These are phyloP conservation scores for Mola mola DNA, from an alignment of 2,113 vertebrate genomes.

Conservation along the genomic window DNA sequence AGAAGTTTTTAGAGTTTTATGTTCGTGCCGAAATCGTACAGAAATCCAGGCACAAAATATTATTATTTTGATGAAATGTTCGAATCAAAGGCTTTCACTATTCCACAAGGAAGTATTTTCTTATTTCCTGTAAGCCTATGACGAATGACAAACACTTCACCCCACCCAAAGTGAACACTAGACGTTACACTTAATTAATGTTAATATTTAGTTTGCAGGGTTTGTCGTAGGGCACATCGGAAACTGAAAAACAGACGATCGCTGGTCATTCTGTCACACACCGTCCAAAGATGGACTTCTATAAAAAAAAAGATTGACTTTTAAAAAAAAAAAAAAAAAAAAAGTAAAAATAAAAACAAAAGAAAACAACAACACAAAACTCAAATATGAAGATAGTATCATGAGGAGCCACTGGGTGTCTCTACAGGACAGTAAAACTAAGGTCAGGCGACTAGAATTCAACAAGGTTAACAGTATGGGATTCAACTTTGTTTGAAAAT, in stretches of 20 bases:
- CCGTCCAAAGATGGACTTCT: too few relatives aligned
- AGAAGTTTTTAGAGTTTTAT: not conserved
- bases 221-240: not conserved
- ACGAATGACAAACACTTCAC: slow-evolving; percentile 1
- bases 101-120: slow-evolving; percentile 9
- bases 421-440: slow-evolving; percentile 21
- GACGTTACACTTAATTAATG: not conserved
- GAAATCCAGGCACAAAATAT: not conserved
- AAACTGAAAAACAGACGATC: not conserved
- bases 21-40: not conserved
- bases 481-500: too few relatives aligned
- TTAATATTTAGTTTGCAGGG: slow-evolving; percentile 7
- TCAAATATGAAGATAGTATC: not conserved
- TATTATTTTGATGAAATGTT: not conserved
- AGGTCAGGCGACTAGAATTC: too few relatives aligned
- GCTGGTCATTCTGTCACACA: too few relatives aligned
- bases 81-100: not conserved
- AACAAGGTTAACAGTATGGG: too few relatives aligned
- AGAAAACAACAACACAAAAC: not conserved
- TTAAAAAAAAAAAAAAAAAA: not conserved
- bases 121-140: slow-evolving; percentile 8
- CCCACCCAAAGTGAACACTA: not conserved
- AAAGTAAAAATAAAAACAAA: not conserved
- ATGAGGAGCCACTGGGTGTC: slow-evolving; percentile 48
- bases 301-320: not conserved